Conservation (phyloP, 2,797 vertebrate species). For the Sorex maritimensis region DNA sequence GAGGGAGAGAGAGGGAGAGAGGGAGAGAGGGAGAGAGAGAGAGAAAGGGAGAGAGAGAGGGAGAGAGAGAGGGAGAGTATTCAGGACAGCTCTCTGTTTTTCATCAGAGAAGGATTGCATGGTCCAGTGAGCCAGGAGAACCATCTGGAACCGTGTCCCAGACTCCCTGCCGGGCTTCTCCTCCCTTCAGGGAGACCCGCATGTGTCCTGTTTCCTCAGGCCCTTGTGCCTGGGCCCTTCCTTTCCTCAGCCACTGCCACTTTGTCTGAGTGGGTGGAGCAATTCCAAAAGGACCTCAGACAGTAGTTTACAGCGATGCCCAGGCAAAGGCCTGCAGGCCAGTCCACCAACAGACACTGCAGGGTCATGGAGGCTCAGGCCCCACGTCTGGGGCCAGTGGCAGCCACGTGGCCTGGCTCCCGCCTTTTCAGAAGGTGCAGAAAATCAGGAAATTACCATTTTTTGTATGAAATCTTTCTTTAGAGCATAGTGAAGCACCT, state of each 20-base stretch:
- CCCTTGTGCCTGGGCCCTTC: neutral
- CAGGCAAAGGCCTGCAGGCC: neutral
- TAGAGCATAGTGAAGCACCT: neutral
- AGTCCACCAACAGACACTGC: neutral
- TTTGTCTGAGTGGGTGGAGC: neutral
- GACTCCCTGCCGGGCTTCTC: no score
- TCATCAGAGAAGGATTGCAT: neutral
- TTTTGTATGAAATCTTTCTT: neutral
- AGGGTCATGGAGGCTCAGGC: fast-evolving
- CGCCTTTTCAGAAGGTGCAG: neutral
- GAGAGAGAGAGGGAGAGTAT: neutral
- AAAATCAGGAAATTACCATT: neutral
- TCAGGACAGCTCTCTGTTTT: neutral
- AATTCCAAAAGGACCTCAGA: neutral
- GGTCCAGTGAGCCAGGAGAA: neutral
- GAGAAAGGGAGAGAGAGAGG: no score
- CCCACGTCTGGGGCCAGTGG: neutral
- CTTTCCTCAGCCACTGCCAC: neutral
- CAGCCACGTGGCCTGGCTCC: neutral
- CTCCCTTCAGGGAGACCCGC: no score
- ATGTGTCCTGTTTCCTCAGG: neutral
- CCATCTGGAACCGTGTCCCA: no score
- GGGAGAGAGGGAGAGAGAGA: no score
- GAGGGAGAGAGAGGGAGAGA: no score
- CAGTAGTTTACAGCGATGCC: neutral